Conservation (phyloP, 1,140 invertebrate species). For the Psix sp. region DNA sequence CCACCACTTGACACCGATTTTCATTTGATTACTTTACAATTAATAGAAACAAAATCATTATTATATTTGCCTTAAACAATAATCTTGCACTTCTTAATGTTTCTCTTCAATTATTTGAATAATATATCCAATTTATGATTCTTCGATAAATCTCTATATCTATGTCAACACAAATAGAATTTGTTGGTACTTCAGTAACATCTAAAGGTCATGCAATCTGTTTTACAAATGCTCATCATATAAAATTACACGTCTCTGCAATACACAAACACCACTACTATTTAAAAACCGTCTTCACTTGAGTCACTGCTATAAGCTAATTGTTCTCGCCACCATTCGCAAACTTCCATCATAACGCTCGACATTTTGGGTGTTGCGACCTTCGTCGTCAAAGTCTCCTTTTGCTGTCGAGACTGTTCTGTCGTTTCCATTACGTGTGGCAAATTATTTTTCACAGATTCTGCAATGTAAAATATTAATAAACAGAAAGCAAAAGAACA, state of each 20-base stretch:
- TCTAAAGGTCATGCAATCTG: conserved; percentile 23
- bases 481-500: too few relatives aligned
- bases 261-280: conserved; percentile 16
- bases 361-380: conserved; percentile 76
- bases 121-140: too few relatives aligned
- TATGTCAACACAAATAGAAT: conserved; percentile 35
- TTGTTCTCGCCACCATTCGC: conserved; percentile 83
- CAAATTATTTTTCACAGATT: conserved; percentile 74
- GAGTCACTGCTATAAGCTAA: conserved; percentile 78
- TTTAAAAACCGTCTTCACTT: conserved; percentile 78
- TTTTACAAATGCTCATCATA: conserved; percentile 33
- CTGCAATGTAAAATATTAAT: conserved; percentile 44
- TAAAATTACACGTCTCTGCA: conserved; percentile 29
- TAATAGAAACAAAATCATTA: too few relatives aligned
- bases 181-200: conserved; percentile 21
- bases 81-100: too few relatives aligned
- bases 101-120: too few relatives aligned
- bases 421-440: conserved; percentile 73
- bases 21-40: too few relatives aligned
- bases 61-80: too few relatives aligned
- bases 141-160: conserved; percentile 2
- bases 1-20: too few relatives aligned
- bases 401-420: conserved; percentile 72
- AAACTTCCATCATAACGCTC: conserved; percentile 79
- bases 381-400: conserved; percentile 69